Evolutionary conservation across 2,888 invertebrate species (phyloP).

Genomic region (Mythimna impura): DNA sequence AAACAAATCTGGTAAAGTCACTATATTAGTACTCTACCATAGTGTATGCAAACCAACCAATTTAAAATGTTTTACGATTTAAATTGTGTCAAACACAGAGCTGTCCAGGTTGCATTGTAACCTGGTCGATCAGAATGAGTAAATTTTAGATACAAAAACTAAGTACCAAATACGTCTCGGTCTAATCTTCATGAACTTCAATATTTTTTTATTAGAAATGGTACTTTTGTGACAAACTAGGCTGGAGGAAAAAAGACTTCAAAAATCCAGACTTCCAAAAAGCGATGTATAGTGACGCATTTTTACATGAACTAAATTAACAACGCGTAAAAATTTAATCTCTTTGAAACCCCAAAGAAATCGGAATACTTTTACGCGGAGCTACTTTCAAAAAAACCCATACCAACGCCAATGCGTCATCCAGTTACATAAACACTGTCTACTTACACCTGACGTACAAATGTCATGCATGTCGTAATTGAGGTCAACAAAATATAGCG

Average conservation of each 20-base stretch:
- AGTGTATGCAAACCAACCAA: too few relatives aligned
- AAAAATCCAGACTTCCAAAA: constrained; percentile 10
- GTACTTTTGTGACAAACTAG: not conserved
- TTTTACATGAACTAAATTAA: constrained; percentile 9
- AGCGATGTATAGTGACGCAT: not conserved
- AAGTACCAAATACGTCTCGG: not conserved
- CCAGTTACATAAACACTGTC: constrained; percentile 58
- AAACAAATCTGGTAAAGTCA: not conserved
- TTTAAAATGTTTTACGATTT: not conserved
- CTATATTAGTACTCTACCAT: not conserved
- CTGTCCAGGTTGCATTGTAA: not conserved
- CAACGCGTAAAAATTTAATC: not conserved
- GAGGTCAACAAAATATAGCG: constrained; percentile 59
- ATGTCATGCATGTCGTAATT: constrained; percentile 60
- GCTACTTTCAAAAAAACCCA: constrained; percentile 18
- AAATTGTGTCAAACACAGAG: not conserved
- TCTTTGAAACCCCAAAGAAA: constrained; percentile 14
- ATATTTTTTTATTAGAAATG: not conserved
- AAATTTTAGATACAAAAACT: not conserved
- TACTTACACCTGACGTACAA: constrained; percentile 54
- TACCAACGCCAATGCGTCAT: constrained; percentile 51
- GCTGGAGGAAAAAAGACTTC: not conserved
- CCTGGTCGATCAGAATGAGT: not conserved
- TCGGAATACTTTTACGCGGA: constrained; percentile 21
- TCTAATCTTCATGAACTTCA: not conserved